Evolutionary conservation across 2,888 invertebrate genomes (phyloP).

Genomic region (Netelia melanura): DNA sequence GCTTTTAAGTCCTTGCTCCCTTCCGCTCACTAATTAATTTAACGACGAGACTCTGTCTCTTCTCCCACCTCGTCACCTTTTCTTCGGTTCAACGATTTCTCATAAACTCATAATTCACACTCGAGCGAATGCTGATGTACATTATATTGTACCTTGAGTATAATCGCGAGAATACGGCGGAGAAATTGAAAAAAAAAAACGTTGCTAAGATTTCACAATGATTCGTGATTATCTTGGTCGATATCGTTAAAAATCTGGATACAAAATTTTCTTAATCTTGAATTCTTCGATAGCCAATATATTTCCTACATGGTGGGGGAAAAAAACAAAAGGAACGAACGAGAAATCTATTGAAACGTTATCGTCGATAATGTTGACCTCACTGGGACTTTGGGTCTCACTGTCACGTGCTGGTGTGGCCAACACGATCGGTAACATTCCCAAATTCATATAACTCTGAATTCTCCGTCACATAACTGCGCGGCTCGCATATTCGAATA

Average conservation of each 20-base stretch:
- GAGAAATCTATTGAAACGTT: neutral
- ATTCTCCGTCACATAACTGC: conserved; percentile 38
- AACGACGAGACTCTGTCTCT: conserved; percentile 61
- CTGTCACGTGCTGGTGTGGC: conserved; percentile 34
- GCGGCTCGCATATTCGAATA: conserved; percentile 24
- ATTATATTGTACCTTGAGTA: neutral
- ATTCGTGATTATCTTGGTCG: too few relatives aligned
- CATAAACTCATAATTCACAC: conserved; percentile 34
- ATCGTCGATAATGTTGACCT: conserved; percentile 4
- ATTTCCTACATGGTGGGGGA: too few relatives aligned
- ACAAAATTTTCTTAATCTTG: neutral
- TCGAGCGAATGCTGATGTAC: conserved; percentile 4
- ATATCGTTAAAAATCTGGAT: neutral
- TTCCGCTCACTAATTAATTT: conserved; percentile 73
- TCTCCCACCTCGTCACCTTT: conserved; percentile 43
- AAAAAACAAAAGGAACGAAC: neutral
- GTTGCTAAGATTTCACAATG: too few relatives aligned
- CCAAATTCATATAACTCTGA: conserved; percentile 29
- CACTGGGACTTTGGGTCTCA: neutral
- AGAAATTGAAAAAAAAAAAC: neutral
- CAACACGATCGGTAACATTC: conserved; percentile 15
- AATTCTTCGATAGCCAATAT: neutral
- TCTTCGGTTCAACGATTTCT: conserved; percentile 37
- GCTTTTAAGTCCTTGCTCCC: conserved; percentile 75
- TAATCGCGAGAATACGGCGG: neutral